Evolutionary conservation across 1,140 invertebrate genomes (phyloP).

Genomic region (Drosophila pseudoananassae): DNA sequence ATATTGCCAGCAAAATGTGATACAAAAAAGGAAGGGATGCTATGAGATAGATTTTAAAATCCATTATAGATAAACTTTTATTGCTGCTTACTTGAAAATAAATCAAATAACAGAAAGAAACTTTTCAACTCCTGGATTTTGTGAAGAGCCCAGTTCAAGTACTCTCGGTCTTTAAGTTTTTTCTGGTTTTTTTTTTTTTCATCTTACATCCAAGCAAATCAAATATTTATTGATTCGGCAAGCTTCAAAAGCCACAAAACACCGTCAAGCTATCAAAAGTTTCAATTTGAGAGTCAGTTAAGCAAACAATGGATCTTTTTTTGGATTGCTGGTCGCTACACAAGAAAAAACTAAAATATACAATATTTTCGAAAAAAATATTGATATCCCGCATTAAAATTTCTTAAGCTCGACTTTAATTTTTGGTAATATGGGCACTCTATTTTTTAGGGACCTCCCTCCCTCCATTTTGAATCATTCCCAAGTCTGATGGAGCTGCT

Average conservation of each 20-base stretch:
- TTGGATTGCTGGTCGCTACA: background rate
- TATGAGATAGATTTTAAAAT: constrained; percentile 20
- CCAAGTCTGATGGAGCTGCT: constrained; percentile 6
- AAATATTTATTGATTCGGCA: constrained; percentile 8
- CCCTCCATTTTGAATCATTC: constrained; percentile 7
- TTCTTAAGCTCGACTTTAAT: too few relatives aligned
- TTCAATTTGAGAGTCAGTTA: constrained; percentile 28
- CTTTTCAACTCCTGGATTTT: constrained; percentile 11
- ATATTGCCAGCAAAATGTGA: constrained; percentile 25
- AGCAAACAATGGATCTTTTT: constrained; percentile 32
- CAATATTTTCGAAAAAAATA: too few relatives aligned
- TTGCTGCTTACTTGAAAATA: constrained; percentile 33
- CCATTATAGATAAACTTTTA: constrained; percentile 44
- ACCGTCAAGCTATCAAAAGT: constrained; percentile 20
- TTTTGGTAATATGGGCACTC: too few relatives aligned
- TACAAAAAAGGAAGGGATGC: constrained; percentile 4
- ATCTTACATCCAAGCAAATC: background rate
- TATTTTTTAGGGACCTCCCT: background rate
- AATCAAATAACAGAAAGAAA: constrained; percentile 20
- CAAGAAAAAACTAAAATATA: background rate
- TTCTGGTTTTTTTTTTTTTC: too few relatives aligned
- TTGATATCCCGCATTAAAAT: too few relatives aligned
- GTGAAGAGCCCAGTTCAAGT: constrained; percentile 3
- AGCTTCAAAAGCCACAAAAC: constrained; percentile 26
- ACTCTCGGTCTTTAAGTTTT: background rate